A percentile compares a stretch with the other conserved stretches of the same genome.
Evolutionary conservation across 2,113 vertebrate species (phyloP).

Genomic region (Eretmochelys imbricata): DNA sequence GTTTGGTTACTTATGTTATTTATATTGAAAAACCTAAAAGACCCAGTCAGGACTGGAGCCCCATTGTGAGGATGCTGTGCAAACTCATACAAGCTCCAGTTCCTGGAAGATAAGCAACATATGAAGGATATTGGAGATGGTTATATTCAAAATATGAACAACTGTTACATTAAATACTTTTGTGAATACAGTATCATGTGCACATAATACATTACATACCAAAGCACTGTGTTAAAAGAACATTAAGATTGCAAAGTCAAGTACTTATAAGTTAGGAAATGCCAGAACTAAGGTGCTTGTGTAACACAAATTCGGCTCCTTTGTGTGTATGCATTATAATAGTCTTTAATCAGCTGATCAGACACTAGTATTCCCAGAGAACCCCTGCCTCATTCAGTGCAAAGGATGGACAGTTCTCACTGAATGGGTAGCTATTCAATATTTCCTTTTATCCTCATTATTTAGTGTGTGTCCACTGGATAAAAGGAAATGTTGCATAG

Average conservation of each 20-base stretch:
- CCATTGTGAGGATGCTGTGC: accelerated
- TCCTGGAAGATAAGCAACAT: not conserved
- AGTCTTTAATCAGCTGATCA: not conserved
- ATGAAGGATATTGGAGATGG: not conserved
- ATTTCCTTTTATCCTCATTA: not conserved
- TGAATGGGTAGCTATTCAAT: not conserved
- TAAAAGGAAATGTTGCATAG: not conserved
- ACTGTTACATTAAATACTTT: accelerated
- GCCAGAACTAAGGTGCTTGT: not conserved
- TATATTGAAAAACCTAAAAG: not conserved
- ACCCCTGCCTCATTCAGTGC: not conserved
- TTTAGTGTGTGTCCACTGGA: not conserved
- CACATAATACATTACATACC: accelerated
- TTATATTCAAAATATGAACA: not conserved
- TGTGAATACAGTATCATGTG: not conserved
- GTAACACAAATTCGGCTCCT: not conserved
- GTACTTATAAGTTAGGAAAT: not conserved
- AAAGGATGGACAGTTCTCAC: not conserved
- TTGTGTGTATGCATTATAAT: not conserved
- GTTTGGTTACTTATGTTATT: not conserved
- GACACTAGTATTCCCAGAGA: not conserved
- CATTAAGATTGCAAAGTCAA: not conserved
- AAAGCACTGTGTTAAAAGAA: not conserved
- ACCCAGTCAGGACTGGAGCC: accelerated
- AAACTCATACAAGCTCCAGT: not conserved